A percentile compares a stretch with the other conserved stretches of the same genome.
Conservation (phyloP, 1,140 invertebrate species). For the Druon quercuslanigerum region DNA sequence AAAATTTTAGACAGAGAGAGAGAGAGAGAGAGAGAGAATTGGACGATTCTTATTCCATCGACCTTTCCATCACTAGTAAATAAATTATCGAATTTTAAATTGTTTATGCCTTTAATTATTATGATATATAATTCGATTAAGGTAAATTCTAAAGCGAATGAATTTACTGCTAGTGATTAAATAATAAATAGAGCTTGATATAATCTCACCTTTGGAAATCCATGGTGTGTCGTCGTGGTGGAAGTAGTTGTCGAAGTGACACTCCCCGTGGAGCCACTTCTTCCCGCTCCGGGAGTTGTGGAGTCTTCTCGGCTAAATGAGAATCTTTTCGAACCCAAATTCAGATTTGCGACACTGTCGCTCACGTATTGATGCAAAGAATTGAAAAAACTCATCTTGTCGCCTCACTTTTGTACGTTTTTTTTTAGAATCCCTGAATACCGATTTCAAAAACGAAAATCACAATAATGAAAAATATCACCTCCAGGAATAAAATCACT, state of each 20-base stretch:
- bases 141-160: too few relatives aligned
- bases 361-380: conserved; percentile 87
- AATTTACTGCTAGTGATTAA: too few relatives aligned
- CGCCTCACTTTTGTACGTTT: background rate
- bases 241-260: conserved; percentile 64
- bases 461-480: background rate
- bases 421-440: background rate
- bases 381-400: conserved; percentile 87
- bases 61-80: too few relatives aligned
- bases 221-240: conserved; percentile 64
- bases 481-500: background rate
- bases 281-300: conserved; percentile 56
- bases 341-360: conserved; percentile 84
- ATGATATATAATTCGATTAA: too few relatives aligned
- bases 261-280: conserved; percentile 65
- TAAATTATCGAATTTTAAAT: too few relatives aligned
- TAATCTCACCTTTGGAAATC: conserved; percentile 63
- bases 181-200: background rate
- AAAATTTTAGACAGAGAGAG: too few relatives aligned
- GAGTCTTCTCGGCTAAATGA: conserved; percentile 83
- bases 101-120: too few relatives aligned
- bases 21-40: too few relatives aligned
- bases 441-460: background rate
- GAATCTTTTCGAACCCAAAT: conserved; percentile 85
- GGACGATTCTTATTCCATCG: too few relatives aligned